phyloP scores from a whole-genome alignment of 1,140 invertebrate species.

The Drosophila bocki region DNA sequence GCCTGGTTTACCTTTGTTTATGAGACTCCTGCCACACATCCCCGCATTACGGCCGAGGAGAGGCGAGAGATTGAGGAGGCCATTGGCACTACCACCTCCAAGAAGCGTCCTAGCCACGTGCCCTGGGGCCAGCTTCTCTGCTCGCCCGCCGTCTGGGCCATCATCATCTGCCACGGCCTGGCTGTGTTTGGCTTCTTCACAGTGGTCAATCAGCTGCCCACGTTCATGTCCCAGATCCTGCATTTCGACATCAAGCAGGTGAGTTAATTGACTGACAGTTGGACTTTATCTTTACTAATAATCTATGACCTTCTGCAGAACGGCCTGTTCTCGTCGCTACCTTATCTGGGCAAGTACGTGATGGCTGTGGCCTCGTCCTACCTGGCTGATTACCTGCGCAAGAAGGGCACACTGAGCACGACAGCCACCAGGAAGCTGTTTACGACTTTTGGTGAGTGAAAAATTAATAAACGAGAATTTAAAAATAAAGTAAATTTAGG shows the following conservation, averaged over 20 bases:
- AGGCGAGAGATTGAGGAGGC: conserved; percentile 91
- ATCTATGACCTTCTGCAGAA: conserved; percentile 86
- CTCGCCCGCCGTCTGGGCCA: conserved; percentile 95
- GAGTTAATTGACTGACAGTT: conserved; percentile 24
- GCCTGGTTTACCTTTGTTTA: conserved; percentile 94
- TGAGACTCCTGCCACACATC: conserved; percentile 94
- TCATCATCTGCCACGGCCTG: conserved; percentile 94
- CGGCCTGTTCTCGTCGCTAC: conserved; percentile 94
- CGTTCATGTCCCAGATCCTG: conserved; percentile 96
- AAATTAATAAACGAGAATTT: too few relatives aligned
- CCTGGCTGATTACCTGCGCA: conserved; percentile 89
- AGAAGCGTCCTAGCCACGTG: conserved; percentile 88
- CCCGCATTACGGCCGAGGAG: conserved; percentile 93
- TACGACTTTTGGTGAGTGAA: conserved; percentile 87
- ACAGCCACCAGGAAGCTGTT: conserved; percentile 90
- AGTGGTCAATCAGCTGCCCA: conserved; percentile 96
- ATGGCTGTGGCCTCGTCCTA: conserved; percentile 90
- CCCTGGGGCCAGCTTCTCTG: conserved; percentile 93
- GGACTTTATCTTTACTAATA: not conserved
- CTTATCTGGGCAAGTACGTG: conserved; percentile 93
- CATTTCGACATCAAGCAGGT: conserved; percentile 93
- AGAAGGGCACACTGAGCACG: conserved; percentile 88
- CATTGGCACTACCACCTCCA: conserved; percentile 87
- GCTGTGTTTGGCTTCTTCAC: conserved; percentile 98
- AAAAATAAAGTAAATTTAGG: not conserved